Base-by-base conservation (phyloP, 2,888 invertebrate species). In the Leptopilina drosophilae region DNA sequence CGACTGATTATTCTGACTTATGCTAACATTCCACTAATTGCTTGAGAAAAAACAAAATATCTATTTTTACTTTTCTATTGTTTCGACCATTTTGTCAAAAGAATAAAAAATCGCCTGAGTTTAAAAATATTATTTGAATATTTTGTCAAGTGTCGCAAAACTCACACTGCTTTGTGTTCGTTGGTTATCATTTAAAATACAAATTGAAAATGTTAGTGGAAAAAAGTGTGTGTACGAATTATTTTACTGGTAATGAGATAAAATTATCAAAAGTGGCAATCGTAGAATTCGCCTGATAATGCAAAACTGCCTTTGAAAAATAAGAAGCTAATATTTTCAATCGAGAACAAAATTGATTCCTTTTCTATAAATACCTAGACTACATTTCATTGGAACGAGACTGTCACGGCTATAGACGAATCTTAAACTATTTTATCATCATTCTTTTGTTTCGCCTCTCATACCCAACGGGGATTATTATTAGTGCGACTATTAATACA, bases 301-400 rank as follows among this genome's bases (percentile, higher is more conserved):
- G 26, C 3, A 49, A 33, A 56, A 15, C 46, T 49, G 20, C 3
- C 20, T 15, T 56, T 20, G 1, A 33, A 56, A 56, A n/a, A 1
- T 40, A 73, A 73, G n/a, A 73, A 73, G 26, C 15, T n/a, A 33
- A 33, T 56, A 56, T 26, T 73, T n/a, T 53, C 12, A 69, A 33
- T 26, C 14, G 20, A 46, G 49, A 73, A 42, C 42, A 73, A 73
- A n/a, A 33, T 0, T 40, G 14, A 5, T 14, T 73, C 33, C 8
- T 5, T 33, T 56, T 8, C 8, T 42, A 69, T 12, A 53, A 56
- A 40, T 56, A 33, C n/a, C 56, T 56, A 26, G 5, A 56, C 56
- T 73, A 40, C n/a, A 56, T 73, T 73, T 59, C 40, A 73, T 73
- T 33, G 4, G 40, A 73, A 73, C 26, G 33, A 14, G 26, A 73